Conservation (phyloP, 2,113 vertebrate species). For the Engraulis encrasicolus region DNA sequence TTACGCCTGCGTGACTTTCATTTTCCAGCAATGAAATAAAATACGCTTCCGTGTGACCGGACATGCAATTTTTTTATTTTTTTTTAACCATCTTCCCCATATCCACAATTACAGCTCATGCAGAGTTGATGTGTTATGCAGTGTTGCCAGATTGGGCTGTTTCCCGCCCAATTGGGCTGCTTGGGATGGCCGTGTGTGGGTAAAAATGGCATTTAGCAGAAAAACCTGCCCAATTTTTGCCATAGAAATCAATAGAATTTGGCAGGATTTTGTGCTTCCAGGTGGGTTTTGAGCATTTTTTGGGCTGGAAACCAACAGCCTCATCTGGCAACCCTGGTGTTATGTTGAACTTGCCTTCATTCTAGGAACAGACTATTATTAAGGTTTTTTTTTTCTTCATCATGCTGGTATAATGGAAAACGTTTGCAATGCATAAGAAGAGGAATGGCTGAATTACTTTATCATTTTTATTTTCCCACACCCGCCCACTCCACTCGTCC, state of each 20-base stretch:
- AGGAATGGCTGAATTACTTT: not conserved
- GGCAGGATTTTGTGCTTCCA: too few relatives aligned
- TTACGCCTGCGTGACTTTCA: constrained; percentile 15
- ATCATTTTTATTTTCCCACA: not conserved
- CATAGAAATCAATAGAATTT: too few relatives aligned
- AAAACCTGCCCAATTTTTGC: too few relatives aligned
- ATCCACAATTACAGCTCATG: not conserved
- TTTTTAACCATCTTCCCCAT: not conserved
- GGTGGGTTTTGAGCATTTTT: too few relatives aligned
- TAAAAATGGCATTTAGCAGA: too few relatives aligned
- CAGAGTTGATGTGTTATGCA: not conserved
- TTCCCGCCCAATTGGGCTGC: too few relatives aligned
- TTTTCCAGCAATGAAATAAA: not conserved
- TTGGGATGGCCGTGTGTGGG: too few relatives aligned
- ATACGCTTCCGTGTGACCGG: not conserved
- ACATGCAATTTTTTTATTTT: too few relatives aligned
- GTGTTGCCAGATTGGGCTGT: too few relatives aligned
- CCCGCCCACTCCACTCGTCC: not conserved
- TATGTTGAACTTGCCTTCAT: not conserved
- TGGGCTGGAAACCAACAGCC: too few relatives aligned
- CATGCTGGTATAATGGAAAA: not conserved
- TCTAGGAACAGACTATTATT: not conserved
- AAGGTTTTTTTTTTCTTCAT: not conserved
- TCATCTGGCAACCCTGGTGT: too few relatives aligned
- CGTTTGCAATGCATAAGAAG: not conserved